Percentiles rank a stretch among this genome's conserved stretches.
These are phyloP conservation scores for Protaetia brevitarsis DNA, from an alignment of 1,140 invertebrate species.

Conservation along the genomic window DNA sequence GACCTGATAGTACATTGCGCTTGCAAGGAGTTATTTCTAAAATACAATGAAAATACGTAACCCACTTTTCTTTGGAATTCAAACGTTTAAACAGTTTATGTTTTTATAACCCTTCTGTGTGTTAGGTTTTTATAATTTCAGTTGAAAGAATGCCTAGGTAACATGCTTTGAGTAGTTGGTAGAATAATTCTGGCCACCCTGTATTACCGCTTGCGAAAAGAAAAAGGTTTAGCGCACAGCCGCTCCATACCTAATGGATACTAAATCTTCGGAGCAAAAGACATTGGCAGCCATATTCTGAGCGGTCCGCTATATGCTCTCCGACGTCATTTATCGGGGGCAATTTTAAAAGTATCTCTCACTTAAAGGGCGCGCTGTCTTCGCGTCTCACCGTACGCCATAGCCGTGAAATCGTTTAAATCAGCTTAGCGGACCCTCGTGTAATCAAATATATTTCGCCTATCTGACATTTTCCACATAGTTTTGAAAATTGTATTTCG, in stretches of 20 bases:
- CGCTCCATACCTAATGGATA: neutral
- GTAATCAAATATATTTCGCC: conserved; percentile 40
- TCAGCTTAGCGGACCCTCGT: conserved; percentile 38
- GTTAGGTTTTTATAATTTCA: no score
- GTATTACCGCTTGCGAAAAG: neutral
- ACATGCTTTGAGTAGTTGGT: no score
- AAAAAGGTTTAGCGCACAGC: conserved; percentile 28
- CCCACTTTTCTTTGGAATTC: no score
- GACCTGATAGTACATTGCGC: no score
- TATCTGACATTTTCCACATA: conserved; percentile 42
- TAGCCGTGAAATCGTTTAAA: conserved; percentile 33
- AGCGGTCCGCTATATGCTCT: conserved; percentile 34
- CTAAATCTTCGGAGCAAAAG: conserved; percentile 29
- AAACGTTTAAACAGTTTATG: no score
- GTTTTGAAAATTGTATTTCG: conserved; percentile 44
- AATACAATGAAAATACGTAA: no score
- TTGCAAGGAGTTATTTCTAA: no score
- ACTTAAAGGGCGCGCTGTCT: conserved; percentile 6
- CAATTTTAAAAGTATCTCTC: conserved; percentile 22
- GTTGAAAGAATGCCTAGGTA: neutral
- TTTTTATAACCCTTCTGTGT: no score
- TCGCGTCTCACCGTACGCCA: conserved; percentile 24
- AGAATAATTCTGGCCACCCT: no score
- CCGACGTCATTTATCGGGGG: conserved; percentile 39
- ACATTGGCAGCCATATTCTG: conserved; percentile 39